A percentile compares a stretch with the other conserved stretches of the same genome.
Conservation (phyloP, 23 tunicate species). For the Trididemnum clinides region DNA sequence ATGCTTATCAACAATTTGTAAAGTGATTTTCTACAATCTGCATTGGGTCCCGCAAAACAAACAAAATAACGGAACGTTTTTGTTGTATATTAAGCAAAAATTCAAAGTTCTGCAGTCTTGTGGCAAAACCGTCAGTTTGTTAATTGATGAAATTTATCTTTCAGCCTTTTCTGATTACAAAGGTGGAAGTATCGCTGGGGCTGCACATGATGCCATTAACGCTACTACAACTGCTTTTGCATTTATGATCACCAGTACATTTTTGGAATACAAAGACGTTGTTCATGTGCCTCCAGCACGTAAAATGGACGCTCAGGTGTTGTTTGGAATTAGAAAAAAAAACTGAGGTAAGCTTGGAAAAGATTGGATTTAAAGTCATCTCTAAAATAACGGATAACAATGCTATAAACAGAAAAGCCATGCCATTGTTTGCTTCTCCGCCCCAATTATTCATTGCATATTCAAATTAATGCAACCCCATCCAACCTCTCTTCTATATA, state of each 20-base stretch:
- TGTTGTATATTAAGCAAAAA: not conserved
- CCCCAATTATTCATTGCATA: not conserved
- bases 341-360: not conserved
- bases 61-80: not conserved
- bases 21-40: not conserved
- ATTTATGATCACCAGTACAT: not conserved
- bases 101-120: not conserved
- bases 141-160: not conserved
- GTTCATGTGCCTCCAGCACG: not conserved
- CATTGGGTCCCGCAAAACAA: not conserved
- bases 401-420: not conserved
- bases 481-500: not conserved
- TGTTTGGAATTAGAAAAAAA: not conserved
- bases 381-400: not conserved
- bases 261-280: not conserved
- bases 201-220: not conserved
- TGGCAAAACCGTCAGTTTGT: not conserved
- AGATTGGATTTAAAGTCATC: not conserved
- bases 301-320: slow-evolving; percentile 5
- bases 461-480: not conserved
- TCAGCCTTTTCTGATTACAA: not conserved
- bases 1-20: not conserved
- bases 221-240: not conserved
- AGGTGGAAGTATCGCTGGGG: not conserved
- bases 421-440: not conserved